Conservation (phyloP, 2,113 vertebrate genomes). For the Terrapene triunguis region DNA sequence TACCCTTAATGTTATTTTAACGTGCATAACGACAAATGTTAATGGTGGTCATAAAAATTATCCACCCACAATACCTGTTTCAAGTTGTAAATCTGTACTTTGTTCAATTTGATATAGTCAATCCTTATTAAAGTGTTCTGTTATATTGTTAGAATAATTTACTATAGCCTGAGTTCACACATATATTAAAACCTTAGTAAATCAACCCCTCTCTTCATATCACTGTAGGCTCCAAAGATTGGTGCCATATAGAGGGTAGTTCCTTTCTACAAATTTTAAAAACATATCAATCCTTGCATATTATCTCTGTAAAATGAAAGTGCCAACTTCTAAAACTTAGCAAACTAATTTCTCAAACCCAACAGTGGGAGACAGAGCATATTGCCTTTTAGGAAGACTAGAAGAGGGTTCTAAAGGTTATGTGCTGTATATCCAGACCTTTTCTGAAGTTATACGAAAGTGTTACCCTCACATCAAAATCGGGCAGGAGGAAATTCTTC, state of each 20-base stretch:
- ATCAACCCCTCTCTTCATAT: conserved; percentile 19
- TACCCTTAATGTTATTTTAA: background rate
- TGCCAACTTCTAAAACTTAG: conserved; percentile 40
- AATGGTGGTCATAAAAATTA: conserved; percentile 17
- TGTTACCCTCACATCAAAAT: background rate
- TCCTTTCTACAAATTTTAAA: conserved; percentile 20
- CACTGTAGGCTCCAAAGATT: background rate
- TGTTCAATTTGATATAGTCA: background rate
- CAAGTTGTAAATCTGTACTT: conserved; percentile 39
- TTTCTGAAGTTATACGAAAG: background rate
- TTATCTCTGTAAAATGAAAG: background rate
- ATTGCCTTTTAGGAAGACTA: background rate
- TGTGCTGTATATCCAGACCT: background rate
- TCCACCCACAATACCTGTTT: background rate
- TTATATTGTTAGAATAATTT: background rate
- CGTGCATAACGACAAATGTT: background rate
- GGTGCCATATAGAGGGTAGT: background rate
- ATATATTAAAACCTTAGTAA: conserved; percentile 18
- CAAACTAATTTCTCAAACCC: conserved; percentile 25
- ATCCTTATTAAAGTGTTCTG: background rate
- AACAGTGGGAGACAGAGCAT: background rate
- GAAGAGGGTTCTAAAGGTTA: conserved; percentile 13
- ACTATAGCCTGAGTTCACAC: background rate
- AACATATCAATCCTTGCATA: background rate
- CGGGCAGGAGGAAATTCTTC: background rate